Base-by-base conservation (phyloP, 2,797 vertebrate species). In the Echeneis naucrates region DNA sequence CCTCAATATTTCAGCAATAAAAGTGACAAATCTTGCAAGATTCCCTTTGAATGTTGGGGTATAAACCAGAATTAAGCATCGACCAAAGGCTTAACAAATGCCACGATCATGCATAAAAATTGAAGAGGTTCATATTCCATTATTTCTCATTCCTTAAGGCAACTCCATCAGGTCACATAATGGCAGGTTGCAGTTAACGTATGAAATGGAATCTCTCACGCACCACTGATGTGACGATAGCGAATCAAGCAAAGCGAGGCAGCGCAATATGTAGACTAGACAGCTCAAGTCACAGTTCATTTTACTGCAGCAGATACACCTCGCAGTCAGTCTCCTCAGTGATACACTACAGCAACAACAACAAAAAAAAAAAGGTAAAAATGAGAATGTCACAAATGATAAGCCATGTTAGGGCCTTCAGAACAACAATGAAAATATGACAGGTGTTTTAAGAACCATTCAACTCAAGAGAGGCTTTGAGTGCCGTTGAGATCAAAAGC, bases 231-330 rank as follows among this genome's bases (percentile, higher is more conserved):
- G 78, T 81, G 75, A 87, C 75, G 82, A 84, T 74, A 65, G 74
- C 24, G 73, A 87, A 75, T 88, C 76, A 78, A 82, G 77, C 53
- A 80, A 77, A 75, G 76, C 21, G 16, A 76, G 78, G 64, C 57
- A 71, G 74, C 82, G 82, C 69, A 77, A 67, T 67, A 62, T 74
- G 30, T 59, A 54, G 65, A 84, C 61, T 47, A 75, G 76, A 88
- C 76, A 82, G 83, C 81, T 64, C 17, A 2, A 80, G 77, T 85
- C 83, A 86, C 84, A 75, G 70, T 86, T 88, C 65, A 82, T 91
- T 87, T 84, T 54, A 23, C 69, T 47, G 59, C 59, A 26, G 77
- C 74, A 55, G 54, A 77, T 57, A 26, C 69, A 82, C 50, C 68
- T 81, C 33, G 19, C 54, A 68, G 76, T 80, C 77, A 54, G 53